Base-by-base conservation (phyloP, 2,797 vertebrate species). In the Gobio occitaniae region DNA sequence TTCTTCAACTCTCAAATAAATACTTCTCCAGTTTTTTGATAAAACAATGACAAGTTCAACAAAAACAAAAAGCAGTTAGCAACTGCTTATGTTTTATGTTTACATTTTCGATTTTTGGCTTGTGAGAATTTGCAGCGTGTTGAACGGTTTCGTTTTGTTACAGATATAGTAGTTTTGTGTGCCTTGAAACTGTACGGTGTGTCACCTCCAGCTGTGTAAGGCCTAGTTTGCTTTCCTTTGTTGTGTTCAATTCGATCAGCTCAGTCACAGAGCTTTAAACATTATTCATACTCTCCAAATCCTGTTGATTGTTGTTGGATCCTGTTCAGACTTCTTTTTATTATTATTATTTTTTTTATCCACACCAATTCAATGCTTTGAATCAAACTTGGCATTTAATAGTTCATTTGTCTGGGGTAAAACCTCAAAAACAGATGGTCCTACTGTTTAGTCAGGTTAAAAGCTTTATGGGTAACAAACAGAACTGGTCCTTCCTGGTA, bases 21-120 rank as follows among this genome's bases (percentile, higher is more conserved):
- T 0, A 4, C 2, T 36, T 56, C 41, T 2, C 32, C 0, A 0
- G 41, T 2, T 38, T 4, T 4, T 41, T 6, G 25, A 75, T 36
- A 36, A 12, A 48, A 47, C 7, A 47, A 50, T 52, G 5, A 41
- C 66, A 41, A 69, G 44, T 29, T 48, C 8, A 48, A 47, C 71
- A 52, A 52, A 52, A 50, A 17, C 44, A 48, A 19, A 48, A 19
- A 75, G 48, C 25, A 29, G 17, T 74, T 74, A 52, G 8, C 17
- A 52, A 0, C 29, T 19, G 8, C 48, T 19, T 16, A 17, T 7
- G 29, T n/a, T 48, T 72, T 44, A 44, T 44, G 38, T n/a, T 70
- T 44, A 44, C 0, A 1, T 70, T 44, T 25, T 21, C 47, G 41
- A 71, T 71, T 4, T 15, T 44, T 48, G 6, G 12, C 12, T 72